Percentiles rank a stretch among this genome's conserved stretches.
Conservation (phyloP, 2,888 invertebrate genomes). For the Acanthoscelides obtectus region DNA sequence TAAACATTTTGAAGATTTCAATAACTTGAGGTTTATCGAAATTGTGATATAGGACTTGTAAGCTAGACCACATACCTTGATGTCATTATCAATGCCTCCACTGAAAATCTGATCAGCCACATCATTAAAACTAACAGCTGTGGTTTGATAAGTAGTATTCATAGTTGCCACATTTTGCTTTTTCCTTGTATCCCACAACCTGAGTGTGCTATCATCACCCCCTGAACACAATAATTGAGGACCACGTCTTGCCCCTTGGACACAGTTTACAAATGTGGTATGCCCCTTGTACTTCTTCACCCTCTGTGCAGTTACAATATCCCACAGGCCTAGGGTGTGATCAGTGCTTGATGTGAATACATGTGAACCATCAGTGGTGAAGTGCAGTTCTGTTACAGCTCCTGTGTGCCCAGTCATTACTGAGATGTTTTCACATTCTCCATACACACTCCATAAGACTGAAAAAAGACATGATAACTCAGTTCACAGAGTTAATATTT, state of each 20-base stretch:
- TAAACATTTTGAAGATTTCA: too few relatives aligned
- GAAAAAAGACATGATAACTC: too few relatives aligned
- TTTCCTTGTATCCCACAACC: slow-evolving; percentile 90
- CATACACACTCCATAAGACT: slow-evolving; percentile 96
- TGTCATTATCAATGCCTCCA: slow-evolving; percentile 94
- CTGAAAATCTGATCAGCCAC: slow-evolving; percentile 92
- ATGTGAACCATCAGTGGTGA: slow-evolving; percentile 77
- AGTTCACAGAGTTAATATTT: too few relatives aligned
- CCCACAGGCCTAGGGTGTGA: slow-evolving; percentile 93
- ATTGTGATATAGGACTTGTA: too few relatives aligned
- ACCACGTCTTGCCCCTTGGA: slow-evolving; percentile 78
- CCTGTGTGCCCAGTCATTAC: slow-evolving; percentile 93
- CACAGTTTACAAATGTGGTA: slow-evolving; percentile 68
- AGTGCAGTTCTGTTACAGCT: slow-evolving; percentile 89
- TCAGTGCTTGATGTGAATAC: slow-evolving; percentile 92
- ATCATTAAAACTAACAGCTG: slow-evolving; percentile 89
- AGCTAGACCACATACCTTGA: slow-evolving; percentile 77
- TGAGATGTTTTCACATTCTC: slow-evolving; percentile 95
- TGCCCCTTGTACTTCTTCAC: slow-evolving; percentile 88
- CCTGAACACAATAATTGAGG: slow-evolving; percentile 88
- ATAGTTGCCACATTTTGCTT: slow-evolving; percentile 71
- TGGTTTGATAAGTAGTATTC: slow-evolving; percentile 71
- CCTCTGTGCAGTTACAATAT: slow-evolving; percentile 80
- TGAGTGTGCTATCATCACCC: slow-evolving; percentile 90
- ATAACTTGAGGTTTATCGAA: too few relatives aligned